Evolutionary conservation across 2,797 vertebrate genomes (phyloP), one percentile per base, ranked within the genome.

Genomic region (Schizothorax lantsangensis): DNA sequence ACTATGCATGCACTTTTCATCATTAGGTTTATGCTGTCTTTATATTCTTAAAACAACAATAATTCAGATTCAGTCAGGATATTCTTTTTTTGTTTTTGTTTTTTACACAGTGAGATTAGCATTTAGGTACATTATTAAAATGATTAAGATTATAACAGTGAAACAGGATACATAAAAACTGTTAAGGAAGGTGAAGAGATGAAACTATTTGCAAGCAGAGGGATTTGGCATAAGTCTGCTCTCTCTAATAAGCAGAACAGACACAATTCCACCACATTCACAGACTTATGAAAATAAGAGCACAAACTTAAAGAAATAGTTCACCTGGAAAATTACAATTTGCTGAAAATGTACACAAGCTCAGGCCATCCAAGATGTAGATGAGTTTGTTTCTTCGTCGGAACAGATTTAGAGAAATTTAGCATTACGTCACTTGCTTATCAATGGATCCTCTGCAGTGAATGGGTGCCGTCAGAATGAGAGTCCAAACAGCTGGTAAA

Each of bases 1-100:
- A n/a, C 68, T 77, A 38, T 33, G 52, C 83, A 85, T 88, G 79
- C 73, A 83, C 12, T 72, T 47, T 14, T 79, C 52, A 66, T 59
- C 30, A 64, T 69, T 17, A 73, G 23, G 40, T 23, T 68, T 45
- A 30, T 19, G 49, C 12, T 21, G 8, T 17, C 7, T 62, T 85
- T 17, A 21, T 72, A 85, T 71, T 69, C n/a, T 30, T 43, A 79
- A 84, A 68, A 21, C 23, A 36, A 66, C 30, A 79, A 38, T 38
- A 66, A 54, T 78, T 40, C 21, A 68, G 17, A 69, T 54, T 40
- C 14, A 68, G 17, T 69, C 12, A 69, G 19, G 2, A 38, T n/a
- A 17, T 49, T 59, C 0, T 17, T 23, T 17, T n/a, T 19, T 9
- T 43, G 1, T 43, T 10, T 62, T 30, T 30, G 9, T 17, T n/a